These are phyloP conservation scores for Margaritifera margaritifera DNA, from an alignment of 2,888 invertebrate genomes.

Conservation along the genomic window DNA sequence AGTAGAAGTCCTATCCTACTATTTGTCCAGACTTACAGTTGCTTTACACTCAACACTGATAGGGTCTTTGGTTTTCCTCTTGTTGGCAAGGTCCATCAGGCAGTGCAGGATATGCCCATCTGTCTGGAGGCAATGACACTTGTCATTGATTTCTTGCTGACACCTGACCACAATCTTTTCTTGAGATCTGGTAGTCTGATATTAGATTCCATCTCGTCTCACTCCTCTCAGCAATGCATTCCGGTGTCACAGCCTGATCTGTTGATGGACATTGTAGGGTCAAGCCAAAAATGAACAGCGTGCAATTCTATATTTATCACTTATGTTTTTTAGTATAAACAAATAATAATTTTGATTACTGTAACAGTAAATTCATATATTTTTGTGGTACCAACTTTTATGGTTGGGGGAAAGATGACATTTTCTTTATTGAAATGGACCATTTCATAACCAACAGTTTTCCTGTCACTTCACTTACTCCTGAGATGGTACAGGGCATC, in stretches of 20 bases:
- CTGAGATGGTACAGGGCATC: too few relatives aligned
- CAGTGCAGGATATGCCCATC: slow-evolving; percentile 96
- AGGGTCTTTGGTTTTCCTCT: slow-evolving; percentile 10
- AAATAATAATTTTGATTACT: too few relatives aligned
- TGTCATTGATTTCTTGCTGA: slow-evolving; percentile 86
- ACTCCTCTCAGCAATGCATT: slow-evolving; percentile 91
- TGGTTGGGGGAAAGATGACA: too few relatives aligned
- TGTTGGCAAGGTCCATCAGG: slow-evolving; percentile 89
- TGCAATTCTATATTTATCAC: too few relatives aligned
- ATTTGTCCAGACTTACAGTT: slow-evolving; percentile 38
- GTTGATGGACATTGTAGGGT: neutral
- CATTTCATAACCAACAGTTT: too few relatives aligned
- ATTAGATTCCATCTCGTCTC: slow-evolving; percentile 92
- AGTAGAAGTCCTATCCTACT: neutral
- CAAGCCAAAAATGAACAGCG: too few relatives aligned
- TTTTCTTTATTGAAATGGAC: too few relatives aligned
- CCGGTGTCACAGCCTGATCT: slow-evolving; percentile 68
- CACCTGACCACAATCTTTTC: slow-evolving; percentile 94
- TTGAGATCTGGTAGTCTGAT: slow-evolving; percentile 93
- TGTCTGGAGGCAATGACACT: slow-evolving; percentile 79
- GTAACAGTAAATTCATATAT: too few relatives aligned
- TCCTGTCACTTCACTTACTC: too few relatives aligned
- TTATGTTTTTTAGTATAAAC: too few relatives aligned
- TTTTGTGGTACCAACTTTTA: too few relatives aligned
- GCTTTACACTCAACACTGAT: slow-evolving; percentile 39